A percentile compares a stretch with the other conserved stretches of the same genome.
Evolutionary conservation across 2,113 vertebrate species (phyloP).

Genomic region (Vanacampus margaritifer): DNA sequence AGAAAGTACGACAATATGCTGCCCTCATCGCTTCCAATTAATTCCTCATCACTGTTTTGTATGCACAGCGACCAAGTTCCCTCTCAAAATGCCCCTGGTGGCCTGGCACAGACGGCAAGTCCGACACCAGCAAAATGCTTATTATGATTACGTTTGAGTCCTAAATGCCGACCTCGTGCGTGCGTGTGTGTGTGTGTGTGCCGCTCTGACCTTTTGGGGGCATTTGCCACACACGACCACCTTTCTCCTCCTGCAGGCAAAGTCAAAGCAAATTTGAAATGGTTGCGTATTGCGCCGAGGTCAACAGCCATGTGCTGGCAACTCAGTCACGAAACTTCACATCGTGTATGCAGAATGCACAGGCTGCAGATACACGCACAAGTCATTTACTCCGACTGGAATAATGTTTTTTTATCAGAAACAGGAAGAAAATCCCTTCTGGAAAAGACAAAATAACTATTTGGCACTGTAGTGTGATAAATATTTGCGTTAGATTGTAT

Average conservation of each 20-base stretch:
- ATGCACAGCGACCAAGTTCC: not conserved
- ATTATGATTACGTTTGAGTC: not conserved
- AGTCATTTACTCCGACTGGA: too few relatives aligned
- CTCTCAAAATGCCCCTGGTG: not conserved
- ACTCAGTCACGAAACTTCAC: not conserved
- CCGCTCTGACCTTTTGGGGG: not conserved
- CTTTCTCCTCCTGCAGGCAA: not conserved
- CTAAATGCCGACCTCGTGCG: not conserved
- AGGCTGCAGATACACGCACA: not conserved
- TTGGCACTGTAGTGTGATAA: too few relatives aligned
- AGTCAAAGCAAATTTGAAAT: not conserved
- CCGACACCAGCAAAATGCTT: not conserved
- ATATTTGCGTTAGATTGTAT: too few relatives aligned
- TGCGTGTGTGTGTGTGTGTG: not conserved
- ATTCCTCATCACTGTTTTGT: constrained; percentile 1
- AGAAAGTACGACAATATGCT: not conserved
- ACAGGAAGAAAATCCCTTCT: not conserved
- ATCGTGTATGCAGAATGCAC: too few relatives aligned
- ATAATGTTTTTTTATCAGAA: not conserved
- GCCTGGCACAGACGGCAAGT: not conserved
- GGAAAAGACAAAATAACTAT: not conserved
- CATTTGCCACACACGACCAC: not conserved
- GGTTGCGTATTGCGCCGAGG: not conserved
- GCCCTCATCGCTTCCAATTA: not conserved
- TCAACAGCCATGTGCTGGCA: not conserved